Evolutionary conservation across 2,888 invertebrate genomes (phyloP).

Genomic region (Hypsopygia costalis): DNA sequence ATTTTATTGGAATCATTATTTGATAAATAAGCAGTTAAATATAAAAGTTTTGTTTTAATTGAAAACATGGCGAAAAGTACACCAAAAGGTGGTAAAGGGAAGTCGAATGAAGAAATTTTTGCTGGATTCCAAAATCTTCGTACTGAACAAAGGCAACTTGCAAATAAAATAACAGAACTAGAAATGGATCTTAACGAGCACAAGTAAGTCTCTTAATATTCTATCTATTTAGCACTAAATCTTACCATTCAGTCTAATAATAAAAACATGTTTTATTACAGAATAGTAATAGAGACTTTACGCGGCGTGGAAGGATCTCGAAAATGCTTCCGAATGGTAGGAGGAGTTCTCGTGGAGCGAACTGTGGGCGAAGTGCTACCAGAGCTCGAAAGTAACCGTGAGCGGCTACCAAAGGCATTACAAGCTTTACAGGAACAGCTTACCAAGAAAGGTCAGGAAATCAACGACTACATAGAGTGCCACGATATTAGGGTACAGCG

Average conservation of each 20-base stretch:
- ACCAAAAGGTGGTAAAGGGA: constrained; percentile 61
- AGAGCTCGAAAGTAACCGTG: constrained; percentile 88
- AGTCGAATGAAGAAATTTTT: constrained; percentile 89
- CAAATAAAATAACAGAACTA: constrained; percentile 93
- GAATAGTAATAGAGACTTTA: constrained; percentile 96
- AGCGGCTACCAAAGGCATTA: constrained; percentile 89
- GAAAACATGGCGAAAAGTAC: constrained; percentile 46
- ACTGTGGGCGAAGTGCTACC: constrained; percentile 96
- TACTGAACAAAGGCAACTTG: constrained; percentile 92
- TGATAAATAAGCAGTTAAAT: too few relatives aligned
- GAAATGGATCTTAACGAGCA: constrained; percentile 98
- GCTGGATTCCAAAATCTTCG: constrained; percentile 93
- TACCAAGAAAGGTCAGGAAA: constrained; percentile 91
- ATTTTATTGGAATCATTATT: too few relatives aligned
- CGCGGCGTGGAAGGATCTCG: constrained; percentile 90
- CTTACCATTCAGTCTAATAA: too few relatives aligned
- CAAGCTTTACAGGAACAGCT: constrained; percentile 90
- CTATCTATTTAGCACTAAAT: too few relatives aligned
- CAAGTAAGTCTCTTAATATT: constrained; percentile 83
- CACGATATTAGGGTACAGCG: constrained; percentile 91
- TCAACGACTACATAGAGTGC: constrained; percentile 95
- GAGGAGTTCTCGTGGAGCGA: constrained; percentile 95
- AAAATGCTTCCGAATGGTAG: constrained; percentile 96
- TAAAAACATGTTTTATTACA: too few relatives aligned
- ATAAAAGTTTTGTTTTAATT: too few relatives aligned